Evolutionary conservation across 2,888 invertebrate species (phyloP), one percentile per base, ranked within the genome.

Genomic region (Halictus ligatus): DNA sequence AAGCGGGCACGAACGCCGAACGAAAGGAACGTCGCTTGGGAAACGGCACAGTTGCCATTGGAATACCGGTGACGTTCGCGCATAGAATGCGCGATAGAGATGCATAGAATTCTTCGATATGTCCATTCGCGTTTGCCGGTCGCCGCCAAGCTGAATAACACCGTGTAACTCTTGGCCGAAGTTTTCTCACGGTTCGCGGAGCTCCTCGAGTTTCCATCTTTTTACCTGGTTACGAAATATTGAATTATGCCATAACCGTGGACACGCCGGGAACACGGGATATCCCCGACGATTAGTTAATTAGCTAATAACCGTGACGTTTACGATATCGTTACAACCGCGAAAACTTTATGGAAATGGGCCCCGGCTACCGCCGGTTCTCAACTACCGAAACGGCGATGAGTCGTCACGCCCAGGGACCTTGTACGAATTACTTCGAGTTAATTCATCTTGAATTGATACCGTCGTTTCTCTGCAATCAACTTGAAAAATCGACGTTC

Each of bases 61-160:
- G 83, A 89, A 87, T 84, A 84, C 84, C 83, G 69, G 75, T 82
- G 78, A 87, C 83, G 85, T 25, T 80, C 54, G 78, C 67, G 54
- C n/a, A 54, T 74, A 78, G 75, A 84, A 83, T 81, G 72, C 80
- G n/a, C 78, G 86, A 85, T 80, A 76, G 74, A 71, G 67, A 80
- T 75, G 80, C 75, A 75, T 80, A 72, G 80, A 80, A 80, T 85
- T 89, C 81, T 43, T 89, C 72, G 78, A 75, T 75, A 43, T 69
- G 75, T 35, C 35, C 21, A 75, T 43, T 25, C 75, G 40, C 40
- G 69, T 73, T 78, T 35, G 48, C 75, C 64, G 75, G 5, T 43
- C 64, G 25, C 64, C 46, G 43, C 67, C 72, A 50, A 48, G 46
- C n/a, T 40, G n/a, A 46, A 48, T n/a, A 21, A 18, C n/a, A 69